These are phyloP conservation scores for Drosophila orosa DNA, from an alignment of 1,140 invertebrate species.

Conservation along the genomic window DNA sequence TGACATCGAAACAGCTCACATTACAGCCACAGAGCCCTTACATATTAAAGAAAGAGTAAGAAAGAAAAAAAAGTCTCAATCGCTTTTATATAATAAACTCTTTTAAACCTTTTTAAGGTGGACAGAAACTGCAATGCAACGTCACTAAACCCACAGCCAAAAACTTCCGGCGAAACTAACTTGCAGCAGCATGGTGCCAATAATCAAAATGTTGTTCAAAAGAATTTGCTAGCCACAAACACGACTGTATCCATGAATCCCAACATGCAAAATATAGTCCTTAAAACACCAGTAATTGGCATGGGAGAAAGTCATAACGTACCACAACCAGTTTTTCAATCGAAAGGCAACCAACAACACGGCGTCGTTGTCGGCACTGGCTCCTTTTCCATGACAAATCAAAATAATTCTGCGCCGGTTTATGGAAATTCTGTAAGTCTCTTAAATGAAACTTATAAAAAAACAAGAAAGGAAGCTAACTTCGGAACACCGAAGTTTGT, in stretches of 20 bases:
- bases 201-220: conserved; percentile 64
- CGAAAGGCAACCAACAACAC: conserved; percentile 34
- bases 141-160: conserved; percentile 37
- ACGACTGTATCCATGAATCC: conserved; percentile 20
- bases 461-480: too few species aligned
- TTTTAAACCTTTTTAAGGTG: conserved; percentile 57
- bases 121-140: conserved; percentile 92
- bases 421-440: conserved; percentile 55
- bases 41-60: conserved; percentile 80
- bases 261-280: conserved; percentile 52
- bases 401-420: conserved; percentile 70
- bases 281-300: conserved; percentile 42
- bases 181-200: conserved; percentile 58
- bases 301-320: conserved; percentile 29
- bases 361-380: conserved; percentile 1
- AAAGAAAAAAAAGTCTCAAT: background rate
- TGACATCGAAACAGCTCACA: conserved; percentile 74
- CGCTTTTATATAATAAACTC: background rate
- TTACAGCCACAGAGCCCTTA: conserved; percentile 78
- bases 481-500: too few species aligned
- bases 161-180: conserved; percentile 51
- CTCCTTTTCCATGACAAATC: conserved; percentile 43
- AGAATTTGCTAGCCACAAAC: conserved; percentile 38
- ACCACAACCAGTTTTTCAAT: conserved; percentile 28
- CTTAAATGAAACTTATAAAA: background rate